Base-by-base conservation (phyloP, 2,888 invertebrate genomes). In the Hemicrepidius hirtus region DNA sequence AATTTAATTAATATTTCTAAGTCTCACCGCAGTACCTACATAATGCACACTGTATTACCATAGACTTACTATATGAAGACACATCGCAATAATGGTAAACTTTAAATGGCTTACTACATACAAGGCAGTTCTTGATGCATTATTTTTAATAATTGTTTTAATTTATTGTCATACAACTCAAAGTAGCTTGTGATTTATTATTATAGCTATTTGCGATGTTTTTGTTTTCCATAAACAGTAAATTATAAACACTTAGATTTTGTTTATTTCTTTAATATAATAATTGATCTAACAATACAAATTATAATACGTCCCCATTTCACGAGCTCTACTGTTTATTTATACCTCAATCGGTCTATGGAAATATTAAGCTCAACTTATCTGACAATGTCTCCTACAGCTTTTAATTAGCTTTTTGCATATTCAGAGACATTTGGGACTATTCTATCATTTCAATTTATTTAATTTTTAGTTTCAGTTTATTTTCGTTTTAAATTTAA, bases 1-100 rank as follows among this genome's bases (percentile, higher is more conserved):
- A 79, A 80, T 80, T 80, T 80, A 80, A 80, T 80, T 79, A 79
- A 80, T 80, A 78, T 80, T 78, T 80, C 72, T 73, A 74, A 75
- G 73, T 75, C 76, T 74, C 67, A 49, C 59, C 67, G 68, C 68
- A 68, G 59, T 35, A 67, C 59, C 67, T 57, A 59, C 32, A 67
- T 57, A 67, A 67, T 73, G 70, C 76, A 49, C 32, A 40, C 66
- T 49, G 55, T 57, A 35, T 53, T 41, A 46, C 55, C 66, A 66
- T 44, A 20, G 57, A 67, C 32, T 32, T 67, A 59, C 18, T 59
- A 67, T 35, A 16, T 35, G 16, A 32, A 16, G 35, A 55, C 50
- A 28, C n/a, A 13, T 24, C 3, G 1, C 20, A 32, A 9, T 7
- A 32, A 32, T 32, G 4, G 5, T 5, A 32, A 32, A 32, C 4